phyloP scores from a whole-genome alignment of 2,113 vertebrate genomes.

The Lipophrys pholis region DNA sequence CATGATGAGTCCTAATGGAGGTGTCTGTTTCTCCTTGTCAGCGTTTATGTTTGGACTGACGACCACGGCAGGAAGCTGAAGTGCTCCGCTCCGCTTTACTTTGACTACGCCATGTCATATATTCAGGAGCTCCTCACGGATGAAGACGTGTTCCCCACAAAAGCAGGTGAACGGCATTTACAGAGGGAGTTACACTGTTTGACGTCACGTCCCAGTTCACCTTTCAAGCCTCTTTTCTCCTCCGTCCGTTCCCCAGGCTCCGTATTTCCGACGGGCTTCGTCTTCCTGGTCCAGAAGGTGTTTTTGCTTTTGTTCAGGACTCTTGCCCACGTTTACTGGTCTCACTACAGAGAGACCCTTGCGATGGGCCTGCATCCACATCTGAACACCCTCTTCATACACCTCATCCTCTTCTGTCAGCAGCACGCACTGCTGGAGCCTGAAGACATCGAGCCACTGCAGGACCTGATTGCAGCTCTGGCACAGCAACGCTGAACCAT shows the following conservation, averaged over 20 bases:
- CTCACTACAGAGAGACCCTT: constrained; percentile 83
- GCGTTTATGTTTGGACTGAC: constrained; percentile 84
- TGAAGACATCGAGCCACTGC: constrained; percentile 80
- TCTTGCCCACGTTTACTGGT: constrained; percentile 86
- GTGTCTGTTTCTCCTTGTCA: constrained; percentile 22
- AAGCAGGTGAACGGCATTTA: constrained; percentile 77
- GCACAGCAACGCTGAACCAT: constrained; percentile 32
- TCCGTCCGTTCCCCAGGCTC: constrained; percentile 64
- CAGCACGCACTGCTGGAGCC: constrained; percentile 83
- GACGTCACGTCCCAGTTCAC: background rate
- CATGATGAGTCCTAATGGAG: background rate
- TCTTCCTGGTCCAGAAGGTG: constrained; percentile 85
- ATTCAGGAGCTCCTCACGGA: constrained; percentile 86
- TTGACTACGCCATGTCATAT: constrained; percentile 87
- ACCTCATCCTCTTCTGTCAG: constrained; percentile 84
- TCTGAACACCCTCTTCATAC: constrained; percentile 86
- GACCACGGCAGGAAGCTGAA: constrained; percentile 86
- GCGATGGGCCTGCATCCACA: constrained; percentile 84
- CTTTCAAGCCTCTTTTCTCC: background rate
- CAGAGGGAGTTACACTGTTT: background rate
- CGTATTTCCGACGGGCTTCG: constrained; percentile 80
- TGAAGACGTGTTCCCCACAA: constrained; percentile 85
- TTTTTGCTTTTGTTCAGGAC: constrained; percentile 84
- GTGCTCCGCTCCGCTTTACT: constrained; percentile 85
- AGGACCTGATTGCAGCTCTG: constrained; percentile 83